phyloP scores from a whole-genome alignment of 1,140 invertebrate species.

The Cherax quadricarinatus region DNA sequence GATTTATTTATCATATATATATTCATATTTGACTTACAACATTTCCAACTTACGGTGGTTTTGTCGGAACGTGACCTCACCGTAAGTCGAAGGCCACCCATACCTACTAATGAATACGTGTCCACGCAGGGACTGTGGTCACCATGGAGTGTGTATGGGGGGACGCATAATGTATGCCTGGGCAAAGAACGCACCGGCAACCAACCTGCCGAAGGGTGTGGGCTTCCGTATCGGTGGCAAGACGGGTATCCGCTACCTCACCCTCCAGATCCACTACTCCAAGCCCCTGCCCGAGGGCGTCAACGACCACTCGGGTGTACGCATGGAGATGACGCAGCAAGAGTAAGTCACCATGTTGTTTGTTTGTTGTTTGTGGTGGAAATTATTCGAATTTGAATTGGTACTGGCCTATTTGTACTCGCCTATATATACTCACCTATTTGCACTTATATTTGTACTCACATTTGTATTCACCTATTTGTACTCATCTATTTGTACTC shows the following conservation, averaged over 20 bases:
- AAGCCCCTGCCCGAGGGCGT: conserved; percentile 74
- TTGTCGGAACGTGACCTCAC: no score
- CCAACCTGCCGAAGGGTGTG: conserved; percentile 80
- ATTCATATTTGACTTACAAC: no score
- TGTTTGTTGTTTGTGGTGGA: no score
- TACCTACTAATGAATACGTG: background rate
- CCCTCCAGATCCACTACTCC: conserved; percentile 80
- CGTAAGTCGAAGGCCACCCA: no score
- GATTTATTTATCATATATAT: no score
- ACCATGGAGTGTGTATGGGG: conserved; percentile 76
- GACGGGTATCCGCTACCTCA: conserved; percentile 78
- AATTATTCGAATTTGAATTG: no score
- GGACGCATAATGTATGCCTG: conserved; percentile 82
- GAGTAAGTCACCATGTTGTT: conserved; percentile 45
- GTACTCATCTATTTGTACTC: no score
- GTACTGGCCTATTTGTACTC: no score
- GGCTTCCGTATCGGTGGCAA: conserved; percentile 80
- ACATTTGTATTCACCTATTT: no score
- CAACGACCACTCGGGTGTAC: conserved; percentile 64
- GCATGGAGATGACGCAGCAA: conserved; percentile 60
- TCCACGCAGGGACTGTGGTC: conserved; percentile 76
- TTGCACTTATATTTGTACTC: no score
- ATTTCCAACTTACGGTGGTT: no score
- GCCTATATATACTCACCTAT: no score
- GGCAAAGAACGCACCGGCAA: conserved; percentile 82